A percentile compares a stretch with the other conserved stretches of the same genome.
phyloP scores from a whole-genome alignment of 2,113 vertebrate genomes.

The Nycticebus coucang region DNA sequence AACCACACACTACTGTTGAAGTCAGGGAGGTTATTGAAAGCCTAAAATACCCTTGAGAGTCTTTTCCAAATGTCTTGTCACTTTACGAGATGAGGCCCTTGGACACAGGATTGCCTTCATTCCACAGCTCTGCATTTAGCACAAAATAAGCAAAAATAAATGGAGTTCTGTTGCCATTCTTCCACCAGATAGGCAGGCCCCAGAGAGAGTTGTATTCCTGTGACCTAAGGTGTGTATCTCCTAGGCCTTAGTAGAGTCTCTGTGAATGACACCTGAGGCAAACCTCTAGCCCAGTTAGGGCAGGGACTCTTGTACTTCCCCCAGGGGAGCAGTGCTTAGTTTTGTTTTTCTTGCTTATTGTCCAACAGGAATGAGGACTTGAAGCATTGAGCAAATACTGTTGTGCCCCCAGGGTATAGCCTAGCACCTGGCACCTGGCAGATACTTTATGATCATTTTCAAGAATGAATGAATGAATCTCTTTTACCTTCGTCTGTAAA shows the following conservation, averaged over 20 bases:
- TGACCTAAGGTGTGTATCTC: fast-evolving
- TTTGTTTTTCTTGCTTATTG: not conserved
- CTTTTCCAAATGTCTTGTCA: not conserved
- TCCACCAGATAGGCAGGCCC: not conserved
- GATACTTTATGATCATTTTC: not conserved
- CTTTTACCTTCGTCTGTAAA: not conserved
- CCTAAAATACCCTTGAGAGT: not conserved
- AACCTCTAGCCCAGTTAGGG: too few species aligned
- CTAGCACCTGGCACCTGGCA: not conserved
- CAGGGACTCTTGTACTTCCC: not conserved
- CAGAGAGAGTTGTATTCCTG: not conserved
- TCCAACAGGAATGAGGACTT: not conserved
- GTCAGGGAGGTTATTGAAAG: not conserved
- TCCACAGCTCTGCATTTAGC: not conserved
- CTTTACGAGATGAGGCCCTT: not conserved
- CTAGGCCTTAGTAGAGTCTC: not conserved
- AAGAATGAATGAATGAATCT: not conserved
- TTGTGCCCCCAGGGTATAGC: not conserved
- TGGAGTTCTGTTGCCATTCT: not conserved
- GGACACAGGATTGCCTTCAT: not conserved
- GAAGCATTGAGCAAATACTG: too few species aligned
- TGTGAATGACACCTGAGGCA: not conserved
- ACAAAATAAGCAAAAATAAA: not conserved
- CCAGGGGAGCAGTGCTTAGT: not conserved
- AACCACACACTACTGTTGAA: not conserved